Conservation (phyloP, 2,113 vertebrate species). For the Callionymus lyra region DNA sequence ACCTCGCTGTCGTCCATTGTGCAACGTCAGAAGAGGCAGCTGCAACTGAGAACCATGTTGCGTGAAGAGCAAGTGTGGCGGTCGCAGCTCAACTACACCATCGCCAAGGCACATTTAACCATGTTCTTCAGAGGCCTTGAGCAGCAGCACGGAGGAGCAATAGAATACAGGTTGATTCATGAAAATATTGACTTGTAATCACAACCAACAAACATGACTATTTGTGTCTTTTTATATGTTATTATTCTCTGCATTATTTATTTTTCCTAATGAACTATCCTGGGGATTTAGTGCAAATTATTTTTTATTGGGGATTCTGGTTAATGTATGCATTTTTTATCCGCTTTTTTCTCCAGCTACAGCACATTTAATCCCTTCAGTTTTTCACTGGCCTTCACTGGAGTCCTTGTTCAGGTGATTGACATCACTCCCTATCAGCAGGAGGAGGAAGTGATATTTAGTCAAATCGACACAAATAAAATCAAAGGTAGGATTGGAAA, state of each 20-base stretch:
- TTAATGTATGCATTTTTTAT: not conserved
- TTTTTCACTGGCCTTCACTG: conserved; percentile 79
- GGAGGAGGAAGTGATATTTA: too few relatives aligned
- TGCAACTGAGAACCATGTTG: conserved; percentile 57
- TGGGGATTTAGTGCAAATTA: too few relatives aligned
- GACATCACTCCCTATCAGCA: too few relatives aligned
- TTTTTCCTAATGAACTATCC: too few relatives aligned
- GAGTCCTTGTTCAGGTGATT: conserved; percentile 60
- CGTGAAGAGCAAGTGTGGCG: conserved; percentile 78
- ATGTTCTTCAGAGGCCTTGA: conserved; percentile 63
- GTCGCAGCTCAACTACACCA: conserved; percentile 72
- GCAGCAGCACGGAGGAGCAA: conserved; percentile 25
- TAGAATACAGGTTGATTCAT: conserved; percentile 50
- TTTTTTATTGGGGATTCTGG: not conserved
- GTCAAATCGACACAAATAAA: too few relatives aligned
- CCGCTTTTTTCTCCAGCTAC: conserved; percentile 62
- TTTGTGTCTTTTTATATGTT: too few relatives aligned
- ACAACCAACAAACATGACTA: too few relatives aligned
- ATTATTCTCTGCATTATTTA: too few relatives aligned
- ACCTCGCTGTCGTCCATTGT: conserved; percentile 53
- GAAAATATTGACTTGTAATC: not conserved
- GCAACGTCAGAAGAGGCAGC: conserved; percentile 43
- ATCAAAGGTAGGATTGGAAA: too few relatives aligned
- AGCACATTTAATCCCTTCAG: conserved; percentile 66
- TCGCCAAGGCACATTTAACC: conserved; percentile 69